Conservation (phyloP, 2,888 invertebrate genomes). For the Noctua comes region DNA sequence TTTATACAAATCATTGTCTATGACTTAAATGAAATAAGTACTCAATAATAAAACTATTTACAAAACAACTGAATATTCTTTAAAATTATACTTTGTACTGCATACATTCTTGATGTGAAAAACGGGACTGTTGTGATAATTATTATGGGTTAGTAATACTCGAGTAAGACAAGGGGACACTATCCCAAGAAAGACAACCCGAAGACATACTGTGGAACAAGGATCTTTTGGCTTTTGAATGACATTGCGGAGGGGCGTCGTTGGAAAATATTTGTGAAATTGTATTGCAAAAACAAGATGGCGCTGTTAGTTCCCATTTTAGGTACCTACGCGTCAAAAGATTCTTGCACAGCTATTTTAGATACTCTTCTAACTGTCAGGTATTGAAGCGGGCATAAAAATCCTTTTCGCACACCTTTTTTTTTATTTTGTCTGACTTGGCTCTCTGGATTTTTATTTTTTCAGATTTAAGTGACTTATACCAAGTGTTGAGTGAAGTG, state of each 20-base stretch:
- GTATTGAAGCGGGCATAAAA: neutral
- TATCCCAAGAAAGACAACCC: neutral
- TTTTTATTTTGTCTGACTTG: neutral
- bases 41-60: too few relatives aligned
- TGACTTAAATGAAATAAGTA: too few relatives aligned
- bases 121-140: neutral
- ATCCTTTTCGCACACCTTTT: neutral
- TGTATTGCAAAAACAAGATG: neutral
- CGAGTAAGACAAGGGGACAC: neutral
- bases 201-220: neutral
- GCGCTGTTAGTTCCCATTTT: neutral
- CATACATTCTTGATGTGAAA: conserved; percentile 20
- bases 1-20: too few relatives aligned
- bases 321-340: neutral
- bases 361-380: neutral
- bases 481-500: neutral
- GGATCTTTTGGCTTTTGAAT: neutral
- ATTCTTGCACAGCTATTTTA: neutral
- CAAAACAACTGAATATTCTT: too few relatives aligned
- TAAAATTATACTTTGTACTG: too few relatives aligned
- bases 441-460: neutral
- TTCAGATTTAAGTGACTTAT: neutral
- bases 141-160: neutral
- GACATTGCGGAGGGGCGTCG: neutral
- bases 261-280: neutral